Conservation (phyloP, 2,797 vertebrate species). For the Liasis olivaceus region DNA sequence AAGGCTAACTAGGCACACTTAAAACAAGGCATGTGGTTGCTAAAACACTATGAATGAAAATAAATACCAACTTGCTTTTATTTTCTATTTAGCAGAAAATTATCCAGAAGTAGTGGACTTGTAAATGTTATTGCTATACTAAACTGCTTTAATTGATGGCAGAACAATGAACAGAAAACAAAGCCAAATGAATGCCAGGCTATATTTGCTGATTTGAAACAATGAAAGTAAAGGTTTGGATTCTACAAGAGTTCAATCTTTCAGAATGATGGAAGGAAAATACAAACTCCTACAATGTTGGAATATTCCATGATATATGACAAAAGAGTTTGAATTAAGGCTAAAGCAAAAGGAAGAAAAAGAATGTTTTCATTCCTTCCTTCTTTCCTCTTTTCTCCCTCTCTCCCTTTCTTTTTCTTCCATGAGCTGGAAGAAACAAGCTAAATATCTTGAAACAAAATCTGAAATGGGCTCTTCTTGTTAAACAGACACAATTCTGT, state of each 20-base stretch:
- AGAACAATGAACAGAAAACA: background rate
- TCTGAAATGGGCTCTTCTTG: background rate
- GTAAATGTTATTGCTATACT: constrained; percentile 10
- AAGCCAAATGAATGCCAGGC: constrained; percentile 4
- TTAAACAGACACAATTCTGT: background rate
- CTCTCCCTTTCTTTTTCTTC: background rate
- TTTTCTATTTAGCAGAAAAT: constrained; percentile 24
- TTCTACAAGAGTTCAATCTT: background rate
- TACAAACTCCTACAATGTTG: background rate
- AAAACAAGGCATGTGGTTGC: background rate
- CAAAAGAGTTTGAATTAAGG: background rate
- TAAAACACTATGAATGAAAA: constrained; percentile 16
- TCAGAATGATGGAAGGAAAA: background rate
- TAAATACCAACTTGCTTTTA: background rate
- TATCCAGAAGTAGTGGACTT: background rate
- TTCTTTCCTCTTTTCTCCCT: no score
- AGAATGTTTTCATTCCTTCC: background rate
- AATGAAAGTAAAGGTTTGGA: background rate
- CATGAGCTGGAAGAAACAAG: background rate
- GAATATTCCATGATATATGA: background rate
- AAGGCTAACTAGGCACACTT: constrained; percentile 21
- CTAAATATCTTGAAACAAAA: background rate
- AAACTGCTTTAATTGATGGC: constrained; percentile 18
- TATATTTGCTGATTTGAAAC: background rate
- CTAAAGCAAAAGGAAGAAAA: background rate